These are phyloP conservation scores for Podarcis siculus DNA, from an alignment of 2,797 vertebrate species.

Conservation along the genomic window DNA sequence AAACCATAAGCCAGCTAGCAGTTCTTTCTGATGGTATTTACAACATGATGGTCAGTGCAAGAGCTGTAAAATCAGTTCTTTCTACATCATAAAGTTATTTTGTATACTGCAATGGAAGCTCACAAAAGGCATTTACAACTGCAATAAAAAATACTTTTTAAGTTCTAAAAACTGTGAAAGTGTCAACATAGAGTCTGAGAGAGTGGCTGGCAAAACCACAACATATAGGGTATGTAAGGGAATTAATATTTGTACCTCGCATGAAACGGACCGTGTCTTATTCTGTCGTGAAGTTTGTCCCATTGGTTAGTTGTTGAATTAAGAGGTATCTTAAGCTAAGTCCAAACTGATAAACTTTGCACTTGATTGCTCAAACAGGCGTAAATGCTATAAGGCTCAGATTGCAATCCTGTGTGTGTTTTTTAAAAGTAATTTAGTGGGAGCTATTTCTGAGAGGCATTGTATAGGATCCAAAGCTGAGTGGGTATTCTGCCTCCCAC, in stretches of 20 bases:
- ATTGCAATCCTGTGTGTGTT: not conserved
- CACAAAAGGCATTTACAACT: not conserved
- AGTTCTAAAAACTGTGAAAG: constrained; percentile 5
- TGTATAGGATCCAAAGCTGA: too few relatives aligned
- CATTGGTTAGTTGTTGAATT: not conserved
- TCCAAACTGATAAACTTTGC: not conserved
- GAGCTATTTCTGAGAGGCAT: not conserved
- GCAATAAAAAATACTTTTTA: constrained; percentile 1
- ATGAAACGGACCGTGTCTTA: not conserved
- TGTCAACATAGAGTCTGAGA: not conserved
- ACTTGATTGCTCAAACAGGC: not conserved
- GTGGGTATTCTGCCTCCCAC: too few relatives aligned
- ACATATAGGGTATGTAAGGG: not conserved
- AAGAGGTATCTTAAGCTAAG: not conserved
- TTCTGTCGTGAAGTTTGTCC: not conserved
- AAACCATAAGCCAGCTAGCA: not conserved
- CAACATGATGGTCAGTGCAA: not conserved
- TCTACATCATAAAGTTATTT: not conserved
- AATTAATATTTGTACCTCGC: not conserved
- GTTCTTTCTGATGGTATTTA: constrained; percentile 5
- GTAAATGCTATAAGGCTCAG: not conserved
- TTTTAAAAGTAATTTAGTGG: not conserved
- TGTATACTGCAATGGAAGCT: not conserved
- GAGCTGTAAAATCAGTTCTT: not conserved
- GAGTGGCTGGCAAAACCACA: not conserved